phyloP scores from a whole-genome alignment of 1,140 invertebrate genomes.

The Pseudomyrmex dendroicus region DNA sequence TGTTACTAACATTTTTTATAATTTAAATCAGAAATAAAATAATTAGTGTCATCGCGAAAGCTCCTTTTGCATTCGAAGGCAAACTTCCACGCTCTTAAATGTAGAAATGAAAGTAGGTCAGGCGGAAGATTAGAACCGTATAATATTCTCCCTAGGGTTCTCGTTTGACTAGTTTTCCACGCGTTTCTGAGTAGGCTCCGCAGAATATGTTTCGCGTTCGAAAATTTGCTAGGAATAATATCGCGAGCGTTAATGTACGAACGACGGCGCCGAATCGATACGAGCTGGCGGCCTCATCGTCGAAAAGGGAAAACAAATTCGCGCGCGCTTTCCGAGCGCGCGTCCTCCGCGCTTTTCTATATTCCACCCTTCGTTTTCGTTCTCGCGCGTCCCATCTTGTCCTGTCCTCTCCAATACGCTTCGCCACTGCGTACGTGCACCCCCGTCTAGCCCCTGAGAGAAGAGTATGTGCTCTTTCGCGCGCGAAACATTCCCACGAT shows the following conservation, averaged over 20 bases:
- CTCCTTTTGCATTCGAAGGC: no score
- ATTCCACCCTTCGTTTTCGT: conserved; percentile 23
- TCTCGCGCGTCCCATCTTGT: conserved; percentile 64
- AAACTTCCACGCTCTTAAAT: background rate
- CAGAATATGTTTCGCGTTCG: background rate
- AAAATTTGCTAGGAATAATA: conserved; percentile 22
- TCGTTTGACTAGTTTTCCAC: background rate
- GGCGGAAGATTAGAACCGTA: conserved; percentile 1
- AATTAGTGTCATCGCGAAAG: background rate
- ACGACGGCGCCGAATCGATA: conserved; percentile 47
- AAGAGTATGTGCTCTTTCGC: conserved; percentile 65
- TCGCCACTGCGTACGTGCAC: conserved; percentile 44
- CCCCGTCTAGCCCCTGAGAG: background rate
- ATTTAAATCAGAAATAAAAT: conserved; percentile 2
- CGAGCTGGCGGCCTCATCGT: background rate
- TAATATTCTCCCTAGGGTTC: background rate
- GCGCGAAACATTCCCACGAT: conserved; percentile 69
- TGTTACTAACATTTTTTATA: background rate
- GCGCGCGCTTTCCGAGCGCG: conserved; percentile 34
- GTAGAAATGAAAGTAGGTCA: conserved; percentile 3
- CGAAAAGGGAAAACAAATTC: conserved; percentile 59
- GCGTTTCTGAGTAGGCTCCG: background rate
- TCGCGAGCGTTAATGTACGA: conserved; percentile 27
- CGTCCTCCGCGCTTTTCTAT: background rate
- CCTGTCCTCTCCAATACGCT: conserved; percentile 71